Base-by-base conservation (phyloP, 2,888 invertebrate species). In the Tipula unca region DNA sequence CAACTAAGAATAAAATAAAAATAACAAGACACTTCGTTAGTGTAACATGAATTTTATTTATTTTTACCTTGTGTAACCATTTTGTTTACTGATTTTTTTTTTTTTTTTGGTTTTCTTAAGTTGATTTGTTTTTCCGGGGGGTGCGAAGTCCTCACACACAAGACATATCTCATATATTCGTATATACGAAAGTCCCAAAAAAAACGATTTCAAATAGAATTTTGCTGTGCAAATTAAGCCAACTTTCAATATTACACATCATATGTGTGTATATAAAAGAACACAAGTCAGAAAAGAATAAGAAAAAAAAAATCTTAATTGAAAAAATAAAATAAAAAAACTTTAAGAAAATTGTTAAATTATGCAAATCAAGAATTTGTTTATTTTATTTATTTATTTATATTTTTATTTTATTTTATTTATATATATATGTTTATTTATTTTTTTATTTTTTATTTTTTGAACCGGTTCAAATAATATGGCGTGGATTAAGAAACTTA, bases 21-120 rank as follows among this genome's bases (percentile, higher is more conserved):
- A 69, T 69, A 83, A 83, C 83, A 83, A 83, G 83, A 83, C 32
- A 83, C 83, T 83, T 83, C 83, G 83, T 83, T 83, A 83, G 83
- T 83, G 83, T 83, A 83, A 83, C 83, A 83, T 69, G 69, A 69
- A 69, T 69, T 69, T 69, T 25, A 10, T 25, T 69, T 69, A 8
- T 25, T 69, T 69, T 25, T 39, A 10, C 48, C 25, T 25, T 13
- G 25, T 69, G 69, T 69, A 69, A 69, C 69, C 69, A 69, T 69
- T 69, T 69, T 69, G 69, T 69, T 69, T 25, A 25, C 69, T 25
- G 69, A 69, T 25, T 69, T 69, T 69, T 32, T 32, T 32, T 32
- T 32, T 32, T 32, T 32, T 32, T 32, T 32, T 32, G 32, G 25
- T 69, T 69, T 69, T 69, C 25, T 69, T 10, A 69, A 69, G 20